phyloP scores from a whole-genome alignment of 2,888 invertebrate species.

The Cheilosia impressa region DNA sequence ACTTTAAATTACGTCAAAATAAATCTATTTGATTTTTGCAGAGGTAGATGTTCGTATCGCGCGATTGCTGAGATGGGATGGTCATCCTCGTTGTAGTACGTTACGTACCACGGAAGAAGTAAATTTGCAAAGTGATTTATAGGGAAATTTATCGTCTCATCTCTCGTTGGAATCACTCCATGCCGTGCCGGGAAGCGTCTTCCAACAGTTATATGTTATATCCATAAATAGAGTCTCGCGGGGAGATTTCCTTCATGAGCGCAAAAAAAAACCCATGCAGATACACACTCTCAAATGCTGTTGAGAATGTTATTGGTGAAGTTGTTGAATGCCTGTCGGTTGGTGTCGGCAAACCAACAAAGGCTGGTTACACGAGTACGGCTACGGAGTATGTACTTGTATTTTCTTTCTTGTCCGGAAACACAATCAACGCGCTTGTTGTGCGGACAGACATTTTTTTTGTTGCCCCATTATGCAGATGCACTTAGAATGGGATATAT shows the following conservation, averaged over 20 bases:
- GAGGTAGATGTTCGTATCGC: not conserved
- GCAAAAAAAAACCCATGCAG: no score
- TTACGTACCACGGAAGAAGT: not conserved
- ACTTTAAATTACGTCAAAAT: conserved; percentile 2
- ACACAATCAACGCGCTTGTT: conserved; percentile 22
- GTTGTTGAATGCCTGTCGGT: conserved; percentile 35
- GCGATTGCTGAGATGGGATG: conserved; percentile 16
- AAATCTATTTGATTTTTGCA: conserved; percentile 33
- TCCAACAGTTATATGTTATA: conserved; percentile 27
- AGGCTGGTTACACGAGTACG: not conserved
- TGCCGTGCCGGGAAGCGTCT: conserved; percentile 17
- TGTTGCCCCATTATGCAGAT: conserved; percentile 9
- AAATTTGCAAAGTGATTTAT: conserved; percentile 57
- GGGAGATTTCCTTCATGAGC: no score
- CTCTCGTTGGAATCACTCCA: conserved; percentile 9
- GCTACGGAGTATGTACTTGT: not conserved
- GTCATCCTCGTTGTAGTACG: conserved; percentile 2
- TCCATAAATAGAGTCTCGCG: conserved; percentile 30
- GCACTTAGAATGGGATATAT: not conserved
- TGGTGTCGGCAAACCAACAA: conserved; percentile 40
- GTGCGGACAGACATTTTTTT: not conserved
- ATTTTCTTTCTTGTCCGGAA: conserved; percentile 21
- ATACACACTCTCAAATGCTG: not conserved
- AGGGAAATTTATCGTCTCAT: conserved; percentile 64
- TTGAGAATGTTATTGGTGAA: not conserved